Evolutionary conservation across 2,113 vertebrate species (phyloP).

Genomic region (Nerophis lumbriciformis): DNA sequence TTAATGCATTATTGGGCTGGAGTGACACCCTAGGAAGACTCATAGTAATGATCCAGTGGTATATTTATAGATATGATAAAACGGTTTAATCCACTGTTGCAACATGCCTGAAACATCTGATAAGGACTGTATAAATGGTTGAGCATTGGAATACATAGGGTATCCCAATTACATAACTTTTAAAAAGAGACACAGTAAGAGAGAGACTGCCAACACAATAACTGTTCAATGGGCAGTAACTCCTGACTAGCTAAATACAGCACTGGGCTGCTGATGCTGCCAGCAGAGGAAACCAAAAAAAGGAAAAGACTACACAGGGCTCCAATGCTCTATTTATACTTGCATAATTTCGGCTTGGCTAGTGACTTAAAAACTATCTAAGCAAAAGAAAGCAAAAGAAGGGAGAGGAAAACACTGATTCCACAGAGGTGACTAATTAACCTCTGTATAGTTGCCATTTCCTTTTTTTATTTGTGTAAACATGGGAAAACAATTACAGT

Average conservation of each 20-base stretch:
- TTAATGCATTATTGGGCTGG: too few relatives aligned
- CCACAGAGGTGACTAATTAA: constrained; percentile 58
- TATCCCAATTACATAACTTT: too few relatives aligned
- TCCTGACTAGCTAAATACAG: constrained; percentile 30
- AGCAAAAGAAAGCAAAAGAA: constrained; percentile 14
- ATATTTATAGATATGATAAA: too few relatives aligned
- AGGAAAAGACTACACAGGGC: constrained; percentile 4
- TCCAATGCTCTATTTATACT: constrained; percentile 15
- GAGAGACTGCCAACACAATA: constrained; percentile 38
- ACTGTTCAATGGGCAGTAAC: constrained; percentile 28
- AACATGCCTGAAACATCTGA: too few relatives aligned
- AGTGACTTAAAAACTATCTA: constrained; percentile 28
- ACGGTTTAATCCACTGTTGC: too few relatives aligned
- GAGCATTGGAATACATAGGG: too few relatives aligned
- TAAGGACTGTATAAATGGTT: too few relatives aligned
- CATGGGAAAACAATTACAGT: constrained; percentile 14
- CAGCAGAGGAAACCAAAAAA: constrained; percentile 14
- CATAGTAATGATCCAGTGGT: too few relatives aligned
- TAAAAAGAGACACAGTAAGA: constrained; percentile 5
- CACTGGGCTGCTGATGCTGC: constrained; percentile 10
- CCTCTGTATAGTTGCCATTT: constrained; percentile 54
- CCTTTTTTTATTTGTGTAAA: constrained; percentile 38
- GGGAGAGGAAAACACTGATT: constrained; percentile 34
- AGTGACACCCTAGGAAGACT: too few relatives aligned
- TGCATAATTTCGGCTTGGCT: constrained; percentile 12